phyloP scores from a whole-genome alignment of 2,113 vertebrate genomes.

The Barnardius zonarius region DNA sequence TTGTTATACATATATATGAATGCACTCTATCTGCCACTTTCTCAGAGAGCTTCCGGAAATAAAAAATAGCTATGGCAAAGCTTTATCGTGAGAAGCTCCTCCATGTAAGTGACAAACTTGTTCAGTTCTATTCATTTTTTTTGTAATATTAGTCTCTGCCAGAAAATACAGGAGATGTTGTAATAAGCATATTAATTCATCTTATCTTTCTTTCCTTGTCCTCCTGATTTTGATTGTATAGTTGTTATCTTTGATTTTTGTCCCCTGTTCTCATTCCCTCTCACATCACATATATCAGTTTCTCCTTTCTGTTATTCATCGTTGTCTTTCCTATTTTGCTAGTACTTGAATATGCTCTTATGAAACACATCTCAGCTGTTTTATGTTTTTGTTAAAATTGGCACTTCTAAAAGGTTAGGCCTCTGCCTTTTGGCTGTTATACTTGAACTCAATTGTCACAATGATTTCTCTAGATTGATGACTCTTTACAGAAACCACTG shows the following conservation, averaged over 20 bases:
- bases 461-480: constrained; percentile 49
- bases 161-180: neutral
- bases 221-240: neutral
- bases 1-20: neutral
- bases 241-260: neutral
- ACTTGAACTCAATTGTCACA: constrained; percentile 55
- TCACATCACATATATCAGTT: neutral
- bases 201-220: neutral
- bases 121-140: neutral
- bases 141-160: neutral
- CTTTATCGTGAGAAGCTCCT: neutral
- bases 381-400: constrained; percentile 54
- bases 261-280: neutral
- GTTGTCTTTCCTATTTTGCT: neutral
- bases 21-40: neutral
- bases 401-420: constrained; percentile 48
- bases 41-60: neutral
- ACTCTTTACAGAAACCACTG: neutral
- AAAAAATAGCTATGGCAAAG: neutral
- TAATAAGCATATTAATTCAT: constrained; percentile 13
- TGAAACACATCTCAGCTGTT: neutral
- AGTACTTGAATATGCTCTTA: constrained; percentile 13
- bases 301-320: neutral
- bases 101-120: neutral
- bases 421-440: constrained; percentile 55